A percentile compares a stretch with the other conserved stretches of the same genome.
Conservation (phyloP, 2,797 vertebrate genomes). For the Apogon talboti region DNA sequence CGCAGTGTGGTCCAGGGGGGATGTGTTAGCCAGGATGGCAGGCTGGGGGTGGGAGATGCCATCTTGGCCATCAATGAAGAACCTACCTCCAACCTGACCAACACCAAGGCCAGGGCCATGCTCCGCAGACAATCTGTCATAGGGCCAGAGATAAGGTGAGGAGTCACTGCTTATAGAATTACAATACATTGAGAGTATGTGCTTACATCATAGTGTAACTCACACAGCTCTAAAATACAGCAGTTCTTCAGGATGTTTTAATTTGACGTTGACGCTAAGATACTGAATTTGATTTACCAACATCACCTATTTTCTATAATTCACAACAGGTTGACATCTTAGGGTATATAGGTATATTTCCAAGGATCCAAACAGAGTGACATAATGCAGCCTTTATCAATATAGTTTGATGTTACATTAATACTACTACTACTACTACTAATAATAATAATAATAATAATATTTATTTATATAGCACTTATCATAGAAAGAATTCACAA, state of each 20-base stretch:
- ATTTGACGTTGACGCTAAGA: neutral
- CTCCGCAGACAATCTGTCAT: conserved; percentile 93
- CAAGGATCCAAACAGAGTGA: no score
- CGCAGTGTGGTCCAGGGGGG: conserved; percentile 93
- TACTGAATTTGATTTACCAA: neutral
- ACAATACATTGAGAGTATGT: conserved; percentile 4
- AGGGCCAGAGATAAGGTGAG: conserved; percentile 93
- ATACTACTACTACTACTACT: no score
- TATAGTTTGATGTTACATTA: no score
- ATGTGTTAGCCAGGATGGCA: conserved; percentile 92
- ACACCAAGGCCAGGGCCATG: conserved; percentile 91
- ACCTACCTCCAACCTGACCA: conserved; percentile 87
- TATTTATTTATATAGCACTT: no score
- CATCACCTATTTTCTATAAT: conserved; percentile 6
- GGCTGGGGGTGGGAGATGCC: conserved; percentile 91
- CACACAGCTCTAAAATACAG: conserved; percentile 4
- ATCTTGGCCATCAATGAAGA: conserved; percentile 95
- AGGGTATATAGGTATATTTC: no score
- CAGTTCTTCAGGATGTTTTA: neutral
- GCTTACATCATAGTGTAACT: neutral
- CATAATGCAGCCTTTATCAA: no score
- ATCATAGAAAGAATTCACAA: no score
- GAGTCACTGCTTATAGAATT: conserved; percentile 21
- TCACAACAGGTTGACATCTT: neutral
- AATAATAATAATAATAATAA: no score